Base-by-base conservation (phyloP, 2,888 invertebrate species). In the Meandrusa payeni region DNA sequence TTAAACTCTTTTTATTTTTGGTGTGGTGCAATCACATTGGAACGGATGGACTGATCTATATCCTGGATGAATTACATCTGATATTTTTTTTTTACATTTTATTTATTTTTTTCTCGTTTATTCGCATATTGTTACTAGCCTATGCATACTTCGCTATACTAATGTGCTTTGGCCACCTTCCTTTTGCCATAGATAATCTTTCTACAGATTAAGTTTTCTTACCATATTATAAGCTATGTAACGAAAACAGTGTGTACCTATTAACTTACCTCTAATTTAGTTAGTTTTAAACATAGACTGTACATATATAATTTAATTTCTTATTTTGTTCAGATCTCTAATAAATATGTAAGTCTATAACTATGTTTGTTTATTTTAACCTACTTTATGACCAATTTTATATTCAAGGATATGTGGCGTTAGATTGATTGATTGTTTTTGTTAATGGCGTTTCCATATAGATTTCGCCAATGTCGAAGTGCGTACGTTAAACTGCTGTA, bases 241-340 rank as follows among this genome's bases (percentile, higher is more conserved):
- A 77, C 63, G 66, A 67, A 73, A 73, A 69, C 70, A 72, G 86
- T 80, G 82, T 88, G 88, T 86, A 86, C 83, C 86, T 83, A 83
- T 83, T 87, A 80, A 86, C 85, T 85, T 85, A 86, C 83, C 69
- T 82, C 61, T 85, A 81, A 79, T 85, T 85, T 87, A 88, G 81
- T 87, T 88, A 87, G 82, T 85, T 86, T 27, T 79, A 87, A 88
- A 88, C 82, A 86, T 87, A 86, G 87, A 87, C 88, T 88, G 88
- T 88, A 88, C 88, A 88, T 88, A n/a, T n/a, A 88, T 88, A 85
- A 88, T 88, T 88, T 88, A 81, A 88, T 86, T 88, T 88, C 86
- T 82, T 88, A 87, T 88, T 88, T 85, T 88, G 88, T 88, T 88
- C 88, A 88, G 88, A 88, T 88, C 88, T 88, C 88, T 88, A 88